A percentile compares a stretch with the other conserved stretches of the same genome.
These are phyloP conservation scores for Hemistola chrysoprasaria DNA, from an alignment of 2,888 invertebrate genomes.

Conservation along the genomic window DNA sequence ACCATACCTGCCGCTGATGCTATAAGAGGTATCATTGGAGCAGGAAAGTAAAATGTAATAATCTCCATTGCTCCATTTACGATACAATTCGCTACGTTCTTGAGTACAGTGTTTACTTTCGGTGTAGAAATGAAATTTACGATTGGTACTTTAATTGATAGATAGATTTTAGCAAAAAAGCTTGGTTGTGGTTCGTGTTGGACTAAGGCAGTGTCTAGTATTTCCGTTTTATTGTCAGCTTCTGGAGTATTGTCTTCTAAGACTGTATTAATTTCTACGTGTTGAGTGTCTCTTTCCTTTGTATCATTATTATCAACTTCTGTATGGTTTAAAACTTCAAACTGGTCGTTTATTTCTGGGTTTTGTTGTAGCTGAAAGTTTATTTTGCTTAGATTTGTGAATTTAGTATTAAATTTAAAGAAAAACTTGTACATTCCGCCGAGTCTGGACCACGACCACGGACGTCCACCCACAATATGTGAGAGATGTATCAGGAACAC, in stretches of 20 bases:
- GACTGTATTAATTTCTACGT: background rate
- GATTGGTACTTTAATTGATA: conserved; percentile 42
- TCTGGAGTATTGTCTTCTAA: background rate
- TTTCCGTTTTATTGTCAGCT: background rate
- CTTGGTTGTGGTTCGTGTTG: conserved; percentile 1
- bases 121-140: conserved; percentile 42
- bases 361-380: conserved; percentile 46
- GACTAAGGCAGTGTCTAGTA: conserved; percentile 3
- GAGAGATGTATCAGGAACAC: too few relatives aligned
- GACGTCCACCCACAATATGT: too few relatives aligned
- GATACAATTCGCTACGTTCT: conserved; percentile 63
- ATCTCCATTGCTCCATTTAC: conserved; percentile 72
- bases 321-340: conserved; percentile 28
- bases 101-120: conserved; percentile 54
- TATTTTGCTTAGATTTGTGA: background rate
- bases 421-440: too few relatives aligned
- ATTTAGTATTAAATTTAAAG: too few relatives aligned
- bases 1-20: conserved; percentile 66
- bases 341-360: conserved; percentile 56
- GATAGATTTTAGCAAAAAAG: conserved; percentile 37
- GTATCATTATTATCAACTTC: conserved; percentile 4
- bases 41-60: conserved; percentile 59
- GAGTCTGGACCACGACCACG: too few relatives aligned
- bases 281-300: conserved; percentile 1
- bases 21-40: conserved; percentile 66